A percentile compares a stretch with the other conserved stretches of the same genome.
phyloP scores from a whole-genome alignment of 1,140 invertebrate species.

The Zaprionus kolodkinae region DNA sequence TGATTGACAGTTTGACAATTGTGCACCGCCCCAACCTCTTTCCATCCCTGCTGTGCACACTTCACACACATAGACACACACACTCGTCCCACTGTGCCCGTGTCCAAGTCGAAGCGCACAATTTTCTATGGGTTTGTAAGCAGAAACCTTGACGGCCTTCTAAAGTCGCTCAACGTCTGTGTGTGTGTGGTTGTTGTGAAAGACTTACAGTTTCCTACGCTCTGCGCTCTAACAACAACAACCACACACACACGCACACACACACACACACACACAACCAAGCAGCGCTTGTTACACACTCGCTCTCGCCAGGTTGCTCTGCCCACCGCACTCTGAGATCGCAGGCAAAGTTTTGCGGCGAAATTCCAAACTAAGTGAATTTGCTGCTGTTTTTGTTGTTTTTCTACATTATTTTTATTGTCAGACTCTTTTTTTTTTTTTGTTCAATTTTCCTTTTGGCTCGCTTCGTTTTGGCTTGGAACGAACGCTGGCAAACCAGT shows the following conservation, averaged over 20 bases:
- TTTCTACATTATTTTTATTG: slow-evolving; percentile 47
- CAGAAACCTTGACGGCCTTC: slow-evolving; percentile 76
- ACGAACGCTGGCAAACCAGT: slow-evolving; percentile 65
- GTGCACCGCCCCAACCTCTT: too few species aligned
- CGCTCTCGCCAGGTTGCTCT: slow-evolving; percentile 21
- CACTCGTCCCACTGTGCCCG: not conserved
- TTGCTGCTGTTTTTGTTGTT: slow-evolving; percentile 39
- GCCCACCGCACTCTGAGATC: slow-evolving; percentile 60
- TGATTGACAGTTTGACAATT: slow-evolving; percentile 12
- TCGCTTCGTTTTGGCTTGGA: slow-evolving; percentile 65
- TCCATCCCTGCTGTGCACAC: not conserved
- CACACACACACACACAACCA: slow-evolving; percentile 40
- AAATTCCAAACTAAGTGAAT: slow-evolving; percentile 83
- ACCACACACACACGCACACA: slow-evolving; percentile 30
- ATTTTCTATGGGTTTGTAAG: slow-evolving; percentile 56
- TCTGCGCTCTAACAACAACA: slow-evolving; percentile 26
- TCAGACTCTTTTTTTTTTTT: slow-evolving; percentile 70
- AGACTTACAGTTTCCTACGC: slow-evolving; percentile 64
- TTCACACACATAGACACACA: not conserved
- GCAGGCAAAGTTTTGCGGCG: slow-evolving; percentile 62
- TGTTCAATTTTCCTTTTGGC: slow-evolving; percentile 78
- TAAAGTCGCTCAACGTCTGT: slow-evolving; percentile 42
- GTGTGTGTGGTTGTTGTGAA: slow-evolving; percentile 61
- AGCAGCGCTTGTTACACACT: not conserved
- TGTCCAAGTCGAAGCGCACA: slow-evolving; percentile 11